Base-by-base conservation (phyloP, 2,888 invertebrate species). In the Ennomos erosarius region DNA sequence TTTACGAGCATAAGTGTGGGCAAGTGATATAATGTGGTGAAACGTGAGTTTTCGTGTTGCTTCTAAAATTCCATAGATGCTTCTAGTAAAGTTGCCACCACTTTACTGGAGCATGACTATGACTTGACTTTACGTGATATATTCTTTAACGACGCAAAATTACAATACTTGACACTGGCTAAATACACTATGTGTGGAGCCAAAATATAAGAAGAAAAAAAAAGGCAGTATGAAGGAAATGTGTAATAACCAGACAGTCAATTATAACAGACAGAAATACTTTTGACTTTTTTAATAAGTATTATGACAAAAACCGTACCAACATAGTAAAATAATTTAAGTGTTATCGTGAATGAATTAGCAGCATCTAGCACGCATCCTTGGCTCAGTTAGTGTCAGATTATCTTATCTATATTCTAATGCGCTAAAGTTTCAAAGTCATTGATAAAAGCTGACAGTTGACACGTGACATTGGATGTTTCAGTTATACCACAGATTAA, bases 401-500 rank as follows among this genome's bases (percentile, higher is more conserved):
- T 16, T 52, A 52, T 52, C 52, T 59, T 54, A 59, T 50, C 59
- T 38, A 39, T 58, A 58, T 54, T 49, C 45, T 59, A 59, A 59
- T 59, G 54, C 26, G 47, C 40, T 48, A 53, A 55, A 59, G 55
- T 60, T 50, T 60, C 59, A 60, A 60, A 52, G 59, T 60, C 59
- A 60, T 60, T 55, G 59, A 60, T 60, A 60, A 51, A 50, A 59
- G 45, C 46, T 59, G 59, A 59, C 49, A 59, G 45, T 40, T 55
- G 55, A 48, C 59, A 55, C 42, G 55, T 51, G 55, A 47, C 55
- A 49, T 59, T 59, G 59, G 13, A 46, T 54, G 54, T 47, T 37
- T 37, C 16, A 45, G 37, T 16, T 46, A 11, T 11, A 26, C 6
- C 26, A 6, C 26, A 26, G 6, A 26, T 26, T 26, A 26, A 26